Conservation (phyloP, 2,797 vertebrate species). For the Dallia pectoralis region DNA sequence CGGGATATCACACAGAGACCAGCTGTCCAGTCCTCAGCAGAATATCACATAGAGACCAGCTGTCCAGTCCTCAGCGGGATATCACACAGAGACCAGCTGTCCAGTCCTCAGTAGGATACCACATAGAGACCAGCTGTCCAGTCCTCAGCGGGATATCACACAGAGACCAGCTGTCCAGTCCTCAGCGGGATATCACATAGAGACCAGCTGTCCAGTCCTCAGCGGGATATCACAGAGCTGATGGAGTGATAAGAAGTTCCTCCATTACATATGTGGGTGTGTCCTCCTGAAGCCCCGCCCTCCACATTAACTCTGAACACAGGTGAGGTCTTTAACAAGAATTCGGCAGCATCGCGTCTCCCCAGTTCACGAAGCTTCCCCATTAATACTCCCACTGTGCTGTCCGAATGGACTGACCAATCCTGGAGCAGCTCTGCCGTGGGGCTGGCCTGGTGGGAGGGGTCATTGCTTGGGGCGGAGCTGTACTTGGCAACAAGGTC, state of each 20-base stretch:
- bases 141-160: too few relatives aligned
- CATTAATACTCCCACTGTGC: constrained; percentile 89
- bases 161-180: too few relatives aligned
- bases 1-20: too few relatives aligned
- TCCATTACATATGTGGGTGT: constrained; percentile 89
- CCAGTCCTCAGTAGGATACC: too few relatives aligned
- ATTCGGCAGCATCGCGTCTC: constrained; percentile 92
- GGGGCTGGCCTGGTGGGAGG: constrained; percentile 79
- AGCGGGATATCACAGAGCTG: constrained; percentile 95
- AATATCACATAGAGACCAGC: too few relatives aligned
- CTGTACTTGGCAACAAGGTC: constrained; percentile 94
- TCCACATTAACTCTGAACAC: constrained; percentile 91
- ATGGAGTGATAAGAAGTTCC: constrained; percentile 97
- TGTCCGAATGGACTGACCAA: constrained; percentile 83
- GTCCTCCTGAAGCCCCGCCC: constrained; percentile 74
- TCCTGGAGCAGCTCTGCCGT: constrained; percentile 88
- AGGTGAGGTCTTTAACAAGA: constrained; percentile 88
- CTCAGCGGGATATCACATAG: too few relatives aligned
- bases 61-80: too few relatives aligned
- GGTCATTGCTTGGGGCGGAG: constrained; percentile 42
- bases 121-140: too few relatives aligned
- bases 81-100: too few relatives aligned
- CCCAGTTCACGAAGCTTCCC: constrained; percentile 92
- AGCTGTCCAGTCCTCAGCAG: too few relatives aligned
- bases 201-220: too few relatives aligned